Percentiles rank a stretch among this genome's conserved stretches.
phyloP scores from a whole-genome alignment of 1,140 invertebrate species.

The Drosophila orena region DNA sequence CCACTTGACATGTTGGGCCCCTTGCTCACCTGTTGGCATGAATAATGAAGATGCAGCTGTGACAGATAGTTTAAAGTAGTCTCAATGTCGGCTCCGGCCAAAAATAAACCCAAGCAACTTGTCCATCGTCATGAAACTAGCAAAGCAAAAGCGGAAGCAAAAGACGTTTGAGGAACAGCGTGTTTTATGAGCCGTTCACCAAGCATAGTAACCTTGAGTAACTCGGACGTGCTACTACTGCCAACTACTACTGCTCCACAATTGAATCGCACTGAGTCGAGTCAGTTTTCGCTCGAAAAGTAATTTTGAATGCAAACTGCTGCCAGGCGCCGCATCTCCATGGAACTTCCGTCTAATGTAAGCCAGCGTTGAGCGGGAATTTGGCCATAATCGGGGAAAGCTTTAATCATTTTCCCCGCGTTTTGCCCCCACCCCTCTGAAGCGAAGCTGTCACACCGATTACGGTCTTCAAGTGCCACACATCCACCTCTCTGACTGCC shows the following conservation, averaged over 20 bases:
- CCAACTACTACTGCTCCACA: background rate
- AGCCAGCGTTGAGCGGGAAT: no score
- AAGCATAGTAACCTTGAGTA: background rate
- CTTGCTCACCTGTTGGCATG: conserved; percentile 3
- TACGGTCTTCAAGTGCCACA: conserved; percentile 27
- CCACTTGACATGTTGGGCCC: conserved; percentile 14
- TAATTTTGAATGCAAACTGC: no score
- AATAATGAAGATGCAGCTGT: conserved; percentile 11
- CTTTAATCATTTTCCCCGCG: no score
- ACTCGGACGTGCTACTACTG: no score
- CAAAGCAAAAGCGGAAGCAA: no score
- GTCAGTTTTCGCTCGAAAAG: no score
- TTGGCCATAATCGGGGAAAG: no score
- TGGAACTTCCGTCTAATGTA: no score
- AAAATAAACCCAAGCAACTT: background rate
- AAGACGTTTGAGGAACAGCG: no score
- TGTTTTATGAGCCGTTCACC: no score
- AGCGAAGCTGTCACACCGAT: conserved; percentile 30
- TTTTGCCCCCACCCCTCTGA: background rate
- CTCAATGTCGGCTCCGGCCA: background rate
- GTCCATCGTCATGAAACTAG: background rate
- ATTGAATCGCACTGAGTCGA: no score
- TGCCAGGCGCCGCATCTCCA: no score
- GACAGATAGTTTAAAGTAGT: conserved; percentile 14
- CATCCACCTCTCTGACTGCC: conserved; percentile 4